Evolutionary conservation across 2,797 vertebrate genomes (phyloP).

Genomic region (Pempheris klunzingeri): DNA sequence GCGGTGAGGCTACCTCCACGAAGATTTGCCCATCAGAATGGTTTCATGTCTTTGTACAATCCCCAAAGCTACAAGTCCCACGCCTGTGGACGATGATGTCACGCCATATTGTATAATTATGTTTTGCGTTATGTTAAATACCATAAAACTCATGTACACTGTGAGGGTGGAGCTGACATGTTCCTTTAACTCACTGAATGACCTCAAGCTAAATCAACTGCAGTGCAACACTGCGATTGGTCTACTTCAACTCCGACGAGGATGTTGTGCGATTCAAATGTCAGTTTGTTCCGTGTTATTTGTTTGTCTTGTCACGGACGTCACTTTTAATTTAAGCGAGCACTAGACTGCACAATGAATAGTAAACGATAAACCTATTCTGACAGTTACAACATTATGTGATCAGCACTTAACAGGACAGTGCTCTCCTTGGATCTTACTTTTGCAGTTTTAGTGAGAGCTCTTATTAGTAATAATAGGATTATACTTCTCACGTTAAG

Average conservation of each 20-base stretch:
- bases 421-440: slow-evolving; percentile 16
- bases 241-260: slow-evolving; percentile 35
- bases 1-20: slow-evolving; percentile 58
- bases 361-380: slow-evolving; percentile 22
- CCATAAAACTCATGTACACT: slow-evolving; percentile 69
- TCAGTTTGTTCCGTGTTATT: slow-evolving; percentile 54
- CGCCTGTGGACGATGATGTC: slow-evolving; percentile 72
- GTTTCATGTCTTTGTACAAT: slow-evolving; percentile 50
- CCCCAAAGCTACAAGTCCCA: slow-evolving; percentile 61
- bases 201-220: slow-evolving; percentile 75
- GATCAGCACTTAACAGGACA: slow-evolving; percentile 8
- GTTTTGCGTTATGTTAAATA: slow-evolving; percentile 74
- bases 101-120: slow-evolving; percentile 65
- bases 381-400: slow-evolving; percentile 32
- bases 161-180: slow-evolving; percentile 75
- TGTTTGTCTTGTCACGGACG: slow-evolving; percentile 63
- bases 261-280: slow-evolving; percentile 56
- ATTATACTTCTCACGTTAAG: slow-evolving; percentile 2
- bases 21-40: slow-evolving; percentile 50
- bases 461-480: not conserved
- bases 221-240: slow-evolving; percentile 41
- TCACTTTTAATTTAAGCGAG: slow-evolving; percentile 53
- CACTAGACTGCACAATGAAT: slow-evolving; percentile 17
- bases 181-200: slow-evolving; percentile 75
- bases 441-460: slow-evolving; percentile 6